Evolutionary conservation across 2,797 vertebrate species (phyloP), one percentile per base, ranked within the genome.

Genomic region (Crypturellus tataupa): DNA sequence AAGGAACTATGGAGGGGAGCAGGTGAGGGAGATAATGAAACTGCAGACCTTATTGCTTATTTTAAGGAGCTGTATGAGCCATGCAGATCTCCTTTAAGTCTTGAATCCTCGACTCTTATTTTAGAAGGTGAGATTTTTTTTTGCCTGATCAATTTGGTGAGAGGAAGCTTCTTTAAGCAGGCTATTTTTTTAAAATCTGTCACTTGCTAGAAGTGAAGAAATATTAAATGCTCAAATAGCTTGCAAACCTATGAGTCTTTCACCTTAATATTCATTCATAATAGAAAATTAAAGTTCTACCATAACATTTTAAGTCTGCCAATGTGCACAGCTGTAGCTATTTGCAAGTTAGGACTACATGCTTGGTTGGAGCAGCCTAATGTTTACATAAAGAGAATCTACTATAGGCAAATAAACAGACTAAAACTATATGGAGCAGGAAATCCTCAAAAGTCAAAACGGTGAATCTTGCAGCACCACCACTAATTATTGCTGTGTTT

Each of bases 341-440:
- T 97, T 97, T 97, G 95, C 83, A 94, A 97, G 95, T 92, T 95
- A 96, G 90, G 73, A 90, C 75, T 96, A 97, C 63, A 91, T 60
- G 97, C 90, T 96, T 94, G 70, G 96, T 90, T 92, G 94, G 87
- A 93, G 89, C 71, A 97, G 58, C 94, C 65, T 90, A 90, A 97
- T 89, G 76, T 96, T 97, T 97, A 93, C 89, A 87, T 91, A 93
- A 92, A 93, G 90, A 96, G 64, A 89, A 73, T 79, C 85, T 95
- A 81, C 68, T 94, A 85, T 80, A 95, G 42, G 8, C 53, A 62
- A 95, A 97, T 95, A 97, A 96, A 93, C 80, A 94, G 83, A 55
- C 76, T 96, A 96, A 97, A 96, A 70, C 12, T 95, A 93, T 84
- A 40, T 63, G 51, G 24, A 75, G 31, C 8, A 62, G 71, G 2